Evolutionary conservation across 1,140 invertebrate genomes (phyloP).

Genomic region (Acyrthosiphon pisum): DNA sequence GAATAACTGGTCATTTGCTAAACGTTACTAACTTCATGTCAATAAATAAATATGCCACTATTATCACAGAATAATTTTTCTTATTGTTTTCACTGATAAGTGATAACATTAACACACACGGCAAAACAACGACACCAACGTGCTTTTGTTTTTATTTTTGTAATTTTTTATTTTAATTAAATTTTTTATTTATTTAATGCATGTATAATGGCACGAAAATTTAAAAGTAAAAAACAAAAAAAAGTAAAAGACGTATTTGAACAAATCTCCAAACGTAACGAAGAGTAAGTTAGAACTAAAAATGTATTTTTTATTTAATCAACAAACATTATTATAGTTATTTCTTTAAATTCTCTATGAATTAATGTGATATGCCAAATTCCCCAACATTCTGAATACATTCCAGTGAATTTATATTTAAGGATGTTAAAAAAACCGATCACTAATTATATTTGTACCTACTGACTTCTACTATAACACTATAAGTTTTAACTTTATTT

Average conservation of each 20-base stretch:
- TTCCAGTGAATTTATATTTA: neutral
- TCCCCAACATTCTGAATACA: neutral
- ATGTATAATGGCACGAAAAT: slow-evolving; percentile 30
- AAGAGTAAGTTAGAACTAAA: slow-evolving; percentile 27
- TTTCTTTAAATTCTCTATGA: neutral
- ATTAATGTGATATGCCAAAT: neutral
- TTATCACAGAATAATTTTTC: too few species aligned
- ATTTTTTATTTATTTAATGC: neutral
- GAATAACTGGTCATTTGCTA: too few species aligned
- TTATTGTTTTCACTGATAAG: neutral
- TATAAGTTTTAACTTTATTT: neutral
- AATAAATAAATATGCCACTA: too few species aligned
- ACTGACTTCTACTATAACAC: neutral
- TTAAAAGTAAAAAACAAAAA: slow-evolving; percentile 56
- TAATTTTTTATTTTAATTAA: neutral
- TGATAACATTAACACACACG: neutral
- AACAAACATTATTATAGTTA: neutral
- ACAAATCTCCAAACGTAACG: slow-evolving; percentile 45
- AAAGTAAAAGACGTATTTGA: slow-evolving; percentile 48
- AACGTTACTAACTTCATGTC: too few species aligned
- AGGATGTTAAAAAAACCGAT: neutral
- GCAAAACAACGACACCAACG: neutral
- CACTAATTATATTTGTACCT: neutral
- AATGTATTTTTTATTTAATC: neutral
- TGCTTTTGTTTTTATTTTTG: neutral